A percentile compares a stretch with the other conserved stretches of the same genome.
phyloP scores from a whole-genome alignment of 2,113 vertebrate species.

The Engraulis encrasicolus region DNA sequence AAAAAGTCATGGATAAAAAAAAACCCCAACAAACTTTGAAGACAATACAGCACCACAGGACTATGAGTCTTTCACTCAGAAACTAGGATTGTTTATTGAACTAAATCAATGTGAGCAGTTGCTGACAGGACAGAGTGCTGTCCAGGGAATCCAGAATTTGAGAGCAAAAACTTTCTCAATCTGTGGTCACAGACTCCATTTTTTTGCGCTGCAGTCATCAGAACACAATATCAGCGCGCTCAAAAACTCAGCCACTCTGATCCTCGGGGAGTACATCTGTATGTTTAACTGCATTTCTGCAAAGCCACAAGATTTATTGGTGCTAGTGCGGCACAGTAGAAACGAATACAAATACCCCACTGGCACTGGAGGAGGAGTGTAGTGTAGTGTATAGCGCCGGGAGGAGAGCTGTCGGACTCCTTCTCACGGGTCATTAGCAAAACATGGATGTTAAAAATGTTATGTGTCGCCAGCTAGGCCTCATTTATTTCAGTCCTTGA shows the following conservation, averaged over 20 bases:
- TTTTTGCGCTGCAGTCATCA: constrained; percentile 37
- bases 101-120: constrained; percentile 33
- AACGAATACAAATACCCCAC: neutral
- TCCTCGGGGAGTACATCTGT: constrained; percentile 48
- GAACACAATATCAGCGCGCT: constrained; percentile 55
- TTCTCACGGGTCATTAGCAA: neutral
- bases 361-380: too few species aligned
- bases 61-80: neutral
- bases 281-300: constrained; percentile 30
- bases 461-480: neutral
- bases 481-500: neutral
- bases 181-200: neutral
- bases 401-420: neutral
- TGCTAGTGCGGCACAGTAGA: constrained; percentile 33
- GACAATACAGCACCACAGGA: neutral
- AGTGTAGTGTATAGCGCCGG: neutral
- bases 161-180: constrained; percentile 34
- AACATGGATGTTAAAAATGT: neutral
- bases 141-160: constrained; percentile 40
- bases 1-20: neutral
- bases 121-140: constrained; percentile 37
- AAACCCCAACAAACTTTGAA: neutral
- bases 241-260: constrained; percentile 56
- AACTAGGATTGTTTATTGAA: constrained; percentile 14
- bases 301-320: constrained; percentile 36